A percentile compares a stretch with the other conserved stretches of the same genome.
Conservation (phyloP, 2,797 vertebrate genomes). For the Antrozous pallidus region DNA sequence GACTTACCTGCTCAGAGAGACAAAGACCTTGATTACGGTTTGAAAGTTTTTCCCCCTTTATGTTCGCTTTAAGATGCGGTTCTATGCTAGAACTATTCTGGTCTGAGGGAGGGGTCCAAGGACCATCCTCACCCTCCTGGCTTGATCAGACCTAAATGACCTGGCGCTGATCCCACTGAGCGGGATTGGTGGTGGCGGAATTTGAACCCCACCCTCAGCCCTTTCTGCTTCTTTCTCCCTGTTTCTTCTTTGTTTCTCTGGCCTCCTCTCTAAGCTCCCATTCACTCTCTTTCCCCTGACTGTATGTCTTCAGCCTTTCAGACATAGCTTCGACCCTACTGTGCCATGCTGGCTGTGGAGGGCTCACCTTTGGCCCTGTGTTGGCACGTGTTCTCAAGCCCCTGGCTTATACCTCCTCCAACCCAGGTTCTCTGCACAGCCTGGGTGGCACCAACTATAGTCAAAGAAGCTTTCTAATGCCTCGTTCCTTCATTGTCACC, state of each 20-base stretch:
- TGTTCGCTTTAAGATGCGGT: not conserved
- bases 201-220: not conserved
- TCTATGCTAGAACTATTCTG: not conserved
- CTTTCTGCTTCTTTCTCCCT: not conserved
- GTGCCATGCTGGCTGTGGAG: not conserved
- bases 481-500: not conserved
- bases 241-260: not conserved
- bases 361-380: accelerated
- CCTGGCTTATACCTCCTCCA: not conserved
- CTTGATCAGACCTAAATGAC: not conserved
- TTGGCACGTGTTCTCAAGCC: not conserved
- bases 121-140: not conserved
- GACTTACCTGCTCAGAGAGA: slow-evolving; percentile 76
- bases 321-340: not conserved
- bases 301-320: not conserved
- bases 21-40: not conserved
- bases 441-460: not conserved
- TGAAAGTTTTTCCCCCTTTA: not conserved
- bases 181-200: not conserved
- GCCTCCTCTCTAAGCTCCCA: not conserved
- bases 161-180: accelerated
- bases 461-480: not conserved
- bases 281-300: not conserved
- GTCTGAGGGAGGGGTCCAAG: not conserved
- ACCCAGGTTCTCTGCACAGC: not conserved